Evolutionary conservation across 1,140 invertebrate species (phyloP).

Genomic region (Drosophila lini): DNA sequence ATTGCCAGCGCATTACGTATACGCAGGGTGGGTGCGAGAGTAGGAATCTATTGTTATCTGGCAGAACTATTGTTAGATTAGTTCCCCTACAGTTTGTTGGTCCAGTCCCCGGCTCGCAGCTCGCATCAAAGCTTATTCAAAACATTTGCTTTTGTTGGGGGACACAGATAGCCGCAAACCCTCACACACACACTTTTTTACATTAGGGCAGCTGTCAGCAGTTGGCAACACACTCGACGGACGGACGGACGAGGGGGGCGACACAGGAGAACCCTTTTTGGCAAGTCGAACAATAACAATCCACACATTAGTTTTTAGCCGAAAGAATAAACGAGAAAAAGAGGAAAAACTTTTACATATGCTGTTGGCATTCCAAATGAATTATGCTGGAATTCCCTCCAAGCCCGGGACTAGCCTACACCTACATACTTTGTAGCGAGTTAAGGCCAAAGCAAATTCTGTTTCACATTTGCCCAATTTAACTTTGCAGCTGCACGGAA

Average conservation of each 20-base stretch:
- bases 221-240: slow-evolving; percentile 42
- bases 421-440: slow-evolving; percentile 16
- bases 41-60: slow-evolving; percentile 47
- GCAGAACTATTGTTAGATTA: slow-evolving; percentile 50
- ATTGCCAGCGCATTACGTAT: slow-evolving; percentile 48
- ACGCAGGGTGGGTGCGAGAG: slow-evolving; percentile 40
- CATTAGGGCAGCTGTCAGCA: slow-evolving; percentile 63
- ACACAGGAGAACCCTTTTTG: slow-evolving; percentile 43
- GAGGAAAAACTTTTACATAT: slow-evolving; percentile 54
- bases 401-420: slow-evolving; percentile 14
- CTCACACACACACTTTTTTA: slow-evolving; percentile 10
- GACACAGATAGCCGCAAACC: slow-evolving; percentile 36
- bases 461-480: slow-evolving; percentile 33
- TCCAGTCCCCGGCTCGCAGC: neutral
- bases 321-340: slow-evolving; percentile 31
- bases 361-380: slow-evolving; percentile 43
- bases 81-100: slow-evolving; percentile 23
- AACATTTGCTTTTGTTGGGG: slow-evolving; percentile 67
- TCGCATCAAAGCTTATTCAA: slow-evolving; percentile 40
- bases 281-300: slow-evolving; percentile 51
- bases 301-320: slow-evolving; percentile 50
- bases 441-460: slow-evolving; percentile 11
- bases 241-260: neutral
- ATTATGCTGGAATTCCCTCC: slow-evolving; percentile 30
- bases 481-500: slow-evolving; percentile 32